phyloP scores from a whole-genome alignment of 1,140 invertebrate species.

The Nautilus pompilius region DNA sequence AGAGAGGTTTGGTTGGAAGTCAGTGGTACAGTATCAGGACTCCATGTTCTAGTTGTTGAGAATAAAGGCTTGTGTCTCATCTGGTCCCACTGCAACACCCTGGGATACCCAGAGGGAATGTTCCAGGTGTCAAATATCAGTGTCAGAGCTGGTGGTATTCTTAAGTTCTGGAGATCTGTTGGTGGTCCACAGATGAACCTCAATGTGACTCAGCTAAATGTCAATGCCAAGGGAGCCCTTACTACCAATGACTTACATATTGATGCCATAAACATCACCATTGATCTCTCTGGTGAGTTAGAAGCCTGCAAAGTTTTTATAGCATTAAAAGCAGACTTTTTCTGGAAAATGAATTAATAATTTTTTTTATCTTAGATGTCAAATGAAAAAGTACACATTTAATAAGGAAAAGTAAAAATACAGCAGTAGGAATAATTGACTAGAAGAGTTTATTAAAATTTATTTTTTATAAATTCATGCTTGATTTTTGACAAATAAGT shows the following conservation, averaged over 20 bases:
- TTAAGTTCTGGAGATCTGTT: conserved; percentile 27
- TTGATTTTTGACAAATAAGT: no score
- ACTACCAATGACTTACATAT: conserved; percentile 32
- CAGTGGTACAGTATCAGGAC: conserved; percentile 31
- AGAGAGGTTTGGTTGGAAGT: conserved; percentile 38
- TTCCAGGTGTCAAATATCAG: conserved; percentile 27
- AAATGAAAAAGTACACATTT: neutral
- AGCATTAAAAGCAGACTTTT: neutral
- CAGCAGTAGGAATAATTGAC: neutral
- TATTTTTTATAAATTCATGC: no score
- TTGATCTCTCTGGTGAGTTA: conserved; percentile 36
- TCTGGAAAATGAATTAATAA: neutral
- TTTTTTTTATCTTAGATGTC: neutral
- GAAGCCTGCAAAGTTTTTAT: neutral
- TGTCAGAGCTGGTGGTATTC: conserved; percentile 34
- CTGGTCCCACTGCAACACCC: conserved; percentile 35
- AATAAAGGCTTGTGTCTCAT: conserved; percentile 33
- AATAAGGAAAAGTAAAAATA: neutral
- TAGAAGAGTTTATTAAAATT: no score
- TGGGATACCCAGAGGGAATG: conserved; percentile 20
- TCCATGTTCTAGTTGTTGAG: conserved; percentile 31
- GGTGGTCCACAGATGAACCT: conserved; percentile 16
- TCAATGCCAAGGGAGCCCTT: conserved; percentile 37
- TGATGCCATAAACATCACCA: conserved; percentile 31
- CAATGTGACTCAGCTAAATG: conserved; percentile 17